These are phyloP conservation scores for Siniperca scherzeri DNA, from an alignment of 2,797 vertebrate species.

Conservation along the genomic window DNA sequence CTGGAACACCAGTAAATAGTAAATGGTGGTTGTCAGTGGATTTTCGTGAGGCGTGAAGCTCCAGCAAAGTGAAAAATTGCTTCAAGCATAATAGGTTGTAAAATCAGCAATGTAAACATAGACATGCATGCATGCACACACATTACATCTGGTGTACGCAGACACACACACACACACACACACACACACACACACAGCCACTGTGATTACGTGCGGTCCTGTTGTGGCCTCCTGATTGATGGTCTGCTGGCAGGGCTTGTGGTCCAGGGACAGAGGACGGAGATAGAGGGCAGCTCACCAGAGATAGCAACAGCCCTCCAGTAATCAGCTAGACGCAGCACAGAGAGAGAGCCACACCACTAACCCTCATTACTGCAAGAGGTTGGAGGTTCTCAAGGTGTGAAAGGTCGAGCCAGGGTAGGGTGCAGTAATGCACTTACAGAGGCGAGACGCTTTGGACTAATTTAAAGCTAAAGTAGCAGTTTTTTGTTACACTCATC, in stretches of 20 bases:
- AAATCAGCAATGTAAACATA: constrained; percentile 30
- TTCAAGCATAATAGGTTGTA: constrained; percentile 45
- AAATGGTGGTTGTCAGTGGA: constrained; percentile 45
- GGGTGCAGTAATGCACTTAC: constrained; percentile 46
- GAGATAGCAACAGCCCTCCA: constrained; percentile 66
- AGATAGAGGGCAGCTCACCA: constrained; percentile 72
- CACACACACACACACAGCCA: constrained; percentile 9
- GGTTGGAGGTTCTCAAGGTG: constrained; percentile 56
- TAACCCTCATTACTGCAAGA: constrained; percentile 72
- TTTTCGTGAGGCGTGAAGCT: constrained; percentile 53
- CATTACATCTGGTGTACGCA: neutral
- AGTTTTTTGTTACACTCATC: neutral
- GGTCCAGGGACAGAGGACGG: constrained; percentile 65
- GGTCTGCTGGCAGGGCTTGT: constrained; percentile 61
- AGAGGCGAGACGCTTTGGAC: constrained; percentile 19
- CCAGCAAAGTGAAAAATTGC: constrained; percentile 64
- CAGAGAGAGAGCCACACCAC: constrained; percentile 43
- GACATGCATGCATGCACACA: constrained; percentile 28
- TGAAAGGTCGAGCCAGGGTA: constrained; percentile 38
- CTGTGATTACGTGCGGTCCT: constrained; percentile 72
- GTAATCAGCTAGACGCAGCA: constrained; percentile 70
- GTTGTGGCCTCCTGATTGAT: constrained; percentile 76
- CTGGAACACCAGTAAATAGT: constrained; percentile 24
- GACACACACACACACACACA: neutral
- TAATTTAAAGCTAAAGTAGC: constrained; percentile 33